Evolutionary conservation across 2,113 vertebrate genomes (phyloP).

Genomic region (Cnemophilus loriae): DNA sequence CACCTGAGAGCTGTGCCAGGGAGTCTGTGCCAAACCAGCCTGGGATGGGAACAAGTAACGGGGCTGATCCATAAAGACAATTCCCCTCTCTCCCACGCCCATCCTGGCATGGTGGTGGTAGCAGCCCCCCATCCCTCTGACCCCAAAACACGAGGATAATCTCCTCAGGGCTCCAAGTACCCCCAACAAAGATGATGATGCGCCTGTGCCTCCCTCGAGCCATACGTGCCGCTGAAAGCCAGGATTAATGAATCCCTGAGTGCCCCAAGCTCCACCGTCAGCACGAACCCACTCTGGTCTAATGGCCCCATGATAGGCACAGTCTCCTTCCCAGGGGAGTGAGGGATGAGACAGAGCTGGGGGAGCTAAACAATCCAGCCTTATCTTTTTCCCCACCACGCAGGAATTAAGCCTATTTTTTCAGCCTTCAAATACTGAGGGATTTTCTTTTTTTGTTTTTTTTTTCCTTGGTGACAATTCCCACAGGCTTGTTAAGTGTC

Average conservation of each 20-base stretch:
- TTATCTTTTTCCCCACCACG: background rate
- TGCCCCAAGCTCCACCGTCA: background rate
- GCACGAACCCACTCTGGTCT: background rate
- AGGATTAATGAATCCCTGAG: background rate
- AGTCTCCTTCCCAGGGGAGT: background rate
- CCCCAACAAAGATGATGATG: background rate
- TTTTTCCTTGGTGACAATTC: background rate
- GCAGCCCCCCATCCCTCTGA: background rate
- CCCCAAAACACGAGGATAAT: background rate
- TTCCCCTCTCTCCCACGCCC: background rate
- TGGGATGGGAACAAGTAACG: background rate
- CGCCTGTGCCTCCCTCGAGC: background rate
- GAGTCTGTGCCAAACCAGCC: background rate
- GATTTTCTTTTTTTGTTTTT: background rate
- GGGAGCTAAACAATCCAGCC: background rate
- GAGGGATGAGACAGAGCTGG: background rate
- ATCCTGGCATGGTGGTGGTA: background rate
- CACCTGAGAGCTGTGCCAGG: background rate
- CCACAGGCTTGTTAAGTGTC: constrained; percentile 51
- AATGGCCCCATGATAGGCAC: background rate
- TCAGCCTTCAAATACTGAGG: background rate
- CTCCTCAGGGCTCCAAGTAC: background rate
- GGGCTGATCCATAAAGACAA: background rate
- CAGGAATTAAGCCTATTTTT: constrained; percentile 55
- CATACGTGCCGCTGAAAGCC: background rate